These are phyloP conservation scores for Carassius gibelio DNA, from an alignment of 2,113 vertebrate species.

Conservation along the genomic window DNA sequence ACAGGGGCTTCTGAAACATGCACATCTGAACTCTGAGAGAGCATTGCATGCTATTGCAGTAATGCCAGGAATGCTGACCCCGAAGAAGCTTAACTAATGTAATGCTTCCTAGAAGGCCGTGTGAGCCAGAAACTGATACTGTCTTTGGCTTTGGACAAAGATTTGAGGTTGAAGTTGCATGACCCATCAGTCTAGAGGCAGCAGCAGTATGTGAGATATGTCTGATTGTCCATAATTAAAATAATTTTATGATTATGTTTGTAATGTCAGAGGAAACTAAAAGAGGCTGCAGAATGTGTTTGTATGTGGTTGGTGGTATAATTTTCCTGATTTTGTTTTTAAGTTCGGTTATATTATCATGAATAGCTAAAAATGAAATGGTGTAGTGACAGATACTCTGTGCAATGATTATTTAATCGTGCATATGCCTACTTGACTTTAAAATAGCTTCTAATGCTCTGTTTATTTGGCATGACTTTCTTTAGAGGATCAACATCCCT, in stretches of 20 bases:
- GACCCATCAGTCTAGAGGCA: slow-evolving; percentile 67
- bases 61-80: slow-evolving; percentile 64
- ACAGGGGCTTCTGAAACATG: slow-evolving; percentile 9
- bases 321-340: background rate
- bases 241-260: background rate
- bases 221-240: slow-evolving; percentile 64
- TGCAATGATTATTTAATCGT: background rate
- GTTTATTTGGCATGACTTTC: slow-evolving; percentile 38
- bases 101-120: slow-evolving; percentile 76
- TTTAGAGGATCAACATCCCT: slow-evolving; percentile 74
- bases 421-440: background rate
- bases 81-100: slow-evolving; percentile 51
- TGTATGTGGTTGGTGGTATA: background rate
- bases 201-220: slow-evolving; percentile 74
- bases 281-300: background rate
- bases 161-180: slow-evolving; percentile 63
- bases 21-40: slow-evolving; percentile 60
- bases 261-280: background rate
- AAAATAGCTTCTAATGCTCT: slow-evolving; percentile 9
- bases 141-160: slow-evolving; percentile 61
- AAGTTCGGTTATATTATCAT: background rate
- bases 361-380: background rate
- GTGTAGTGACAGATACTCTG: background rate
- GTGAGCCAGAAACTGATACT: slow-evolving; percentile 49
- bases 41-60: slow-evolving; percentile 63